A percentile compares a stretch with the other conserved stretches of the same genome.
Conservation (phyloP, 2,888 invertebrate species). For the Sesia bembeciformis region DNA sequence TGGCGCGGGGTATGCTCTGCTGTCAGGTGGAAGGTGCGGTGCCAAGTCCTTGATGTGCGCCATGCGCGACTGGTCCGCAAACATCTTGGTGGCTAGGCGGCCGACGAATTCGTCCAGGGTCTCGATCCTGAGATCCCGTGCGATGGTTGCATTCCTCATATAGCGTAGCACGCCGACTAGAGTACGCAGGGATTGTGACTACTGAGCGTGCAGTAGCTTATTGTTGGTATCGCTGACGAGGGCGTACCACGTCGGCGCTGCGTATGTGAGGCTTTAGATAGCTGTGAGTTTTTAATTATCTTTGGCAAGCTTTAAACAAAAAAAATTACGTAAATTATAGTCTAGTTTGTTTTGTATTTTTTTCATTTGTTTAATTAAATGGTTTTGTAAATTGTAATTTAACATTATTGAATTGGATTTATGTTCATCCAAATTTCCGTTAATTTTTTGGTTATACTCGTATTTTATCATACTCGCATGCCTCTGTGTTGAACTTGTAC, state of each 20-base stretch:
- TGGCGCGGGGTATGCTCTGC: not conserved
- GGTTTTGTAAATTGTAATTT: too few relatives aligned
- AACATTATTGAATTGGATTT: too few relatives aligned
- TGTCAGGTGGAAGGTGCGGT: not conserved
- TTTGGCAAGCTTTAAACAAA: too few relatives aligned
- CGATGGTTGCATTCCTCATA: not conserved
- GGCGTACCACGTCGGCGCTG: conserved; percentile 2
- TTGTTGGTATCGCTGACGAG: not conserved
- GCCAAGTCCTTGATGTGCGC: not conserved
- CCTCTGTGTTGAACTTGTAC: too few relatives aligned
- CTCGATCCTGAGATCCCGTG: not conserved
- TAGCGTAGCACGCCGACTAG: not conserved
- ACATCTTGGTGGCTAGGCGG: not conserved
- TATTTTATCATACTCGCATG: too few relatives aligned
- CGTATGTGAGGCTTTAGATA: not conserved
- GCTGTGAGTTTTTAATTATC: too few relatives aligned
- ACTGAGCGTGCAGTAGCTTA: conserved; percentile 1
- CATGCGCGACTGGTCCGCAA: not conserved
- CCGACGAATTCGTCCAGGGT: not conserved
- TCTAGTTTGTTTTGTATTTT: conserved; percentile 4
- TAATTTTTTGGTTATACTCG: too few relatives aligned
- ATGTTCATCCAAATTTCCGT: too few relatives aligned
- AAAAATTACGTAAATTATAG: too few relatives aligned
- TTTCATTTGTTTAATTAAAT: conserved; percentile 5
- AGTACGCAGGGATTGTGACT: not conserved